A percentile compares a stretch with the other conserved stretches of the same genome.
Conservation (phyloP, 2,113 vertebrate species). For the Rhea americana region DNA sequence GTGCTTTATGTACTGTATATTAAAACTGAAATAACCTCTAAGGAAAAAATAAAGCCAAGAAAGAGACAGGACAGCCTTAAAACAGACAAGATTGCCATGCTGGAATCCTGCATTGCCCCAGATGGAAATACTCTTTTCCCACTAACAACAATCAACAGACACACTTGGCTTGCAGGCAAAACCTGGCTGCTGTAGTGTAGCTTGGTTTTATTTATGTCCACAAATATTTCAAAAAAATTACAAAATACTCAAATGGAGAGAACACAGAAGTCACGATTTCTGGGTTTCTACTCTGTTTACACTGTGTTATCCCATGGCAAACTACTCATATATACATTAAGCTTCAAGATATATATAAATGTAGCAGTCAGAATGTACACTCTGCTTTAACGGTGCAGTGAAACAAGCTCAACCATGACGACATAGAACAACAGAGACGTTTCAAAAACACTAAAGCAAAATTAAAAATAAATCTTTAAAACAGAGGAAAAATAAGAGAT, state of each 20-base stretch:
- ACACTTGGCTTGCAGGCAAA: constrained; percentile 44
- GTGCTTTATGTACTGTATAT: not conserved
- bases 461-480: constrained; percentile 46
- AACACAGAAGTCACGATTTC: constrained; percentile 99
- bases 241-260: constrained; percentile 99
- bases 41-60: not conserved
- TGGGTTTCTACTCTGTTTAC: constrained; percentile 99
- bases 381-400: constrained; percentile 91
- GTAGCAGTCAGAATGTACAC: constrained; percentile 95
- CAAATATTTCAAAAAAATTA: constrained; percentile 99
- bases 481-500: constrained; percentile 16
- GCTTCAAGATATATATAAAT: constrained; percentile 99
- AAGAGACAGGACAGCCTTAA: not conserved
- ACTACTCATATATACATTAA: constrained; percentile 99
- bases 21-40: not conserved
- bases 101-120: not conserved
- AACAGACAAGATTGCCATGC: not conserved
- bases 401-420: constrained; percentile 93
- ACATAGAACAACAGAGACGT: constrained; percentile 92
- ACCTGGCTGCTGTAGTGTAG: constrained; percentile 89
- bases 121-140: not conserved
- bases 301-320: constrained; percentile 98
- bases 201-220: constrained; percentile 99
- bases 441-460: constrained; percentile 86
- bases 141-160: constrained; percentile 34